These are phyloP conservation scores for Paratrypauchen microcephalus DNA, from an alignment of 2,797 vertebrate genomes.

Conservation along the genomic window DNA sequence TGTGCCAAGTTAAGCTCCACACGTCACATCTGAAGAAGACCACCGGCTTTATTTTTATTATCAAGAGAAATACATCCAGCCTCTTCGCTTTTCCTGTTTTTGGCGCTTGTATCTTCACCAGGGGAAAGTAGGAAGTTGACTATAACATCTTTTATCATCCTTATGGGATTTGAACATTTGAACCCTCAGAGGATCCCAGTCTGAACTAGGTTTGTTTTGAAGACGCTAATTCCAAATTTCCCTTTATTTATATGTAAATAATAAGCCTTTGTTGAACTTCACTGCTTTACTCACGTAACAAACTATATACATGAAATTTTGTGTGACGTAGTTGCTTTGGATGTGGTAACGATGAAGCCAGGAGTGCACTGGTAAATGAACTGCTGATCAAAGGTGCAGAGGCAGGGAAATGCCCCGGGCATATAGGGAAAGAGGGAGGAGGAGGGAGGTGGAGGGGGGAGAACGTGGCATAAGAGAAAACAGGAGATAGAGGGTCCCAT, in stretches of 20 bases:
- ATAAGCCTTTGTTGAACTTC: constrained; percentile 56
- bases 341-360: constrained; percentile 7
- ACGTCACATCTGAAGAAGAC: constrained; percentile 31
- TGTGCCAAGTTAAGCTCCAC: constrained; percentile 15
- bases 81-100: constrained; percentile 28
- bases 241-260: constrained; percentile 46
- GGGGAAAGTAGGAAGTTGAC: constrained; percentile 11
- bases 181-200: constrained; percentile 34
- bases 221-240: constrained; percentile 6
- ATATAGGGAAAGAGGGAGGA: constrained; percentile 18
- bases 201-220: constrained; percentile 51
- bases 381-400: constrained; percentile 55
- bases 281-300: constrained; percentile 18
- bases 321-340: constrained; percentile 33
- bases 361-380: constrained; percentile 24
- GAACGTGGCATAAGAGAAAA: constrained; percentile 48
- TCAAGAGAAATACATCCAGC: constrained; percentile 26
- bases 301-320: constrained; percentile 14
- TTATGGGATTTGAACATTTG: constrained; percentile 42
- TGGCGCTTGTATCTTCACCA: constrained; percentile 37
- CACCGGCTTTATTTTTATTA: constrained; percentile 33
- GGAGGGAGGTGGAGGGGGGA: constrained; percentile 19
- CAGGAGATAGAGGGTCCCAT: constrained; percentile 38
- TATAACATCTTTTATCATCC: constrained; percentile 44
- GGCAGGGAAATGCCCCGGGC: constrained; percentile 25